These are phyloP conservation scores for Diadophis punctatus DNA, from an alignment of 2,113 vertebrate species.

Conservation along the genomic window DNA sequence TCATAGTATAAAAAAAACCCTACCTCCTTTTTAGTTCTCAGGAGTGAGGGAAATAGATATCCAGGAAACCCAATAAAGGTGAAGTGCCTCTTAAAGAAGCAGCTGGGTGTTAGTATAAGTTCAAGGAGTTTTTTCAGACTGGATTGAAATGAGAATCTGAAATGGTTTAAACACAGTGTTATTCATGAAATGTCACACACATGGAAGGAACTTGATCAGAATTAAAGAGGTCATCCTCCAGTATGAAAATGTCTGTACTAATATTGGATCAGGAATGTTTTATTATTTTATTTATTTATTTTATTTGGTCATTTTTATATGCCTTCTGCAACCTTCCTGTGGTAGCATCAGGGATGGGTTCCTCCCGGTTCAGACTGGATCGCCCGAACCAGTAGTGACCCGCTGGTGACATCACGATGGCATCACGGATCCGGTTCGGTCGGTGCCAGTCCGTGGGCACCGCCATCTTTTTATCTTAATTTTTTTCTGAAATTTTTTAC, in stretches of 20 bases:
- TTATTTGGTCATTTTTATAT: too few species aligned
- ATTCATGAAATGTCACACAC: neutral
- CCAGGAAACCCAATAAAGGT: neutral
- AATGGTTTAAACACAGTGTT: neutral
- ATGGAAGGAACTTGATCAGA: neutral
- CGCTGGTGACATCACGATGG: too few species aligned
- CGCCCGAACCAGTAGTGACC: too few species aligned
- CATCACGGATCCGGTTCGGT: too few species aligned
- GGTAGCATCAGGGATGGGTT: too few species aligned
- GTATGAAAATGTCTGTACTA: neutral
- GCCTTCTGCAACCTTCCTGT: neutral
- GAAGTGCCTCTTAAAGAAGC: neutral
- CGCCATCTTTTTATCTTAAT: too few species aligned
- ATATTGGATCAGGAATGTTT: neutral
- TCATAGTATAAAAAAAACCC: neutral
- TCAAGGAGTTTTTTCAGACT: neutral
- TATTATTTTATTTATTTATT: too few species aligned
- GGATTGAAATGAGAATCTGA: neutral
- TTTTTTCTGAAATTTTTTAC: too few species aligned
- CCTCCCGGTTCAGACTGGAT: too few species aligned
- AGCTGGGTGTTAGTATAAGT: neutral
- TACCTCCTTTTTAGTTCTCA: neutral
- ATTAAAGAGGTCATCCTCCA: neutral
- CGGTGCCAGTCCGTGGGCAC: too few species aligned
- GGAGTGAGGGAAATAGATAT: neutral